Base-by-base conservation (phyloP, 2,113 vertebrate species). In the Ancistrus triradiatus region DNA sequence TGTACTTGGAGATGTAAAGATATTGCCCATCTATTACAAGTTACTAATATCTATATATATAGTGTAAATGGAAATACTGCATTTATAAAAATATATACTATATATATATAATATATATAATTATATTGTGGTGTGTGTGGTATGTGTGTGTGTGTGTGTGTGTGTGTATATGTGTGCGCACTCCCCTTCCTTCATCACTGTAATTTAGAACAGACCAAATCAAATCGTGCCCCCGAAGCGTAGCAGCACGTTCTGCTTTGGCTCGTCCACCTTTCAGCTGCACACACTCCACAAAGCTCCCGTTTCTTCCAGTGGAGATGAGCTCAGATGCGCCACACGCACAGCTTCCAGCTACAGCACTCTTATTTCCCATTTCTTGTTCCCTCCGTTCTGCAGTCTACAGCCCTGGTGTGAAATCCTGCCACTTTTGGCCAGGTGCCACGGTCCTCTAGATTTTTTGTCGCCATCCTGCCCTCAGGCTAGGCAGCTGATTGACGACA, bases 141-240 rank as follows among this genome's bases (percentile, higher is more conserved):
- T n/a, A 13, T 22, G 15, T 24, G 44, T 25, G 47, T 51, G 47
- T 51, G 46, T 28, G 33, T 18, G 25, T 42, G 33, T 53, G 58
- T 21, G 22, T 28, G 56, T 47, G 17, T 37, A n/a, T n/a, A n/a
- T n/a, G n/a, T n/a, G n/a, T n/a, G n/a, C n/a, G n/a, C n/a, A n/a
- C n/a, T n/a, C n/a, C n/a, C 27, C 28, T 19, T 50, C 27, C 75
- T 83, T 82, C 76, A 82, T 83, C 78, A 82, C 79, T 73, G 77
- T 85, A 82, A 86, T 88, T 86, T 85, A 81, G 80, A 67, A 80
- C 72, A 77, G 77, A 77, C 73, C n/a, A 80, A 86, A 78, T 84
- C 83, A 85, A n/a, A 81, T 83, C 79, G 81, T 72, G 80, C 85
- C 73, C 85, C 73, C 64, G 75, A 82, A 83, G 76, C 80, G 81